These are phyloP conservation scores for Theretra japonica DNA, from an alignment of 2,888 invertebrate genomes.

Conservation along the genomic window DNA sequence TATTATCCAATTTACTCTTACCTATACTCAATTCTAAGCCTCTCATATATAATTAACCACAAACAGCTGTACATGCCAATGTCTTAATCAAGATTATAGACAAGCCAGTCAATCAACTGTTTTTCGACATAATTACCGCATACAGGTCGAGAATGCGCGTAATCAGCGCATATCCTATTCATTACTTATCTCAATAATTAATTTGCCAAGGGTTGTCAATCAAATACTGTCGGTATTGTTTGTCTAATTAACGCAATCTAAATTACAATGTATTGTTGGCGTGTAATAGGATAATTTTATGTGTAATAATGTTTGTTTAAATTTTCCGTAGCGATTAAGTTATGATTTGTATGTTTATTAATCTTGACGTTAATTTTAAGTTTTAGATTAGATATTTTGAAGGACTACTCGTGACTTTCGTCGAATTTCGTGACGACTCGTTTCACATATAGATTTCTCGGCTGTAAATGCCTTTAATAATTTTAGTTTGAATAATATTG, in stretches of 20 bases:
- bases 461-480: too few relatives aligned
- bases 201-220: constrained; percentile 26
- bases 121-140: background rate
- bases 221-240: background rate
- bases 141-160: background rate
- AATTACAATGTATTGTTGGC: constrained; percentile 13
- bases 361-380: too few relatives aligned
- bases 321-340: background rate
- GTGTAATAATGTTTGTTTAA: background rate
- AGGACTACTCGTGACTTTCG: too few relatives aligned
- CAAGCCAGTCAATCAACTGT: background rate
- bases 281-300: constrained; percentile 8
- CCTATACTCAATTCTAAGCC: too few relatives aligned
- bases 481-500: too few relatives aligned
- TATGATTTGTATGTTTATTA: background rate
- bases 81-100: too few relatives aligned
- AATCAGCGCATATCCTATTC: background rate
- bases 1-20: too few relatives aligned
- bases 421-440: too few relatives aligned
- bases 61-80: too few relatives aligned
- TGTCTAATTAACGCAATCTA: constrained; percentile 17
- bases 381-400: too few relatives aligned
- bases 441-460: too few relatives aligned
- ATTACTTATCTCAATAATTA: constrained; percentile 30
- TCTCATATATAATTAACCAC: too few relatives aligned